Percentiles rank a stretch among this genome's conserved stretches.
These are phyloP conservation scores for Amphipoea lucens DNA, from an alignment of 2,888 invertebrate genomes.

Conservation along the genomic window DNA sequence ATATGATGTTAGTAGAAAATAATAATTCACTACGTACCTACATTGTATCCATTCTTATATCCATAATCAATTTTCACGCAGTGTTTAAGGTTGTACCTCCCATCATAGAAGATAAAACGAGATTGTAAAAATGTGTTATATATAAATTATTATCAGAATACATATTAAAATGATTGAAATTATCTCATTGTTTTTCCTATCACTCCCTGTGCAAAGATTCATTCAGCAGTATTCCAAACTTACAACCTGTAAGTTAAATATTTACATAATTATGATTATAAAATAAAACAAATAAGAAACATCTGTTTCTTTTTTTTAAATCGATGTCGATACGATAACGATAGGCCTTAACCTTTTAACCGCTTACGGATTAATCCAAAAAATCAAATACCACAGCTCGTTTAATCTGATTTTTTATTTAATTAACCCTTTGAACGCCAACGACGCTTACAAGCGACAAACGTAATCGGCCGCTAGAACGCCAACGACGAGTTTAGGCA, in stretches of 20 bases:
- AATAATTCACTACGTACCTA: constrained; percentile 33
- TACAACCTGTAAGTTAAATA: not conserved
- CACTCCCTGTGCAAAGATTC: not conserved
- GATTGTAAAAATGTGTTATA: constrained; percentile 84
- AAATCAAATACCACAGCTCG: no score
- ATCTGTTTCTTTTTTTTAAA: not conserved
- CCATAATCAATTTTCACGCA: constrained; percentile 32
- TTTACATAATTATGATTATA: not conserved
- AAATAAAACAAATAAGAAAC: not conserved
- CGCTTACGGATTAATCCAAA: no score
- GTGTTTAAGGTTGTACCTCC: constrained; percentile 40
- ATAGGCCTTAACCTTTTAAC: no score
- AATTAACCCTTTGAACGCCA: no score
- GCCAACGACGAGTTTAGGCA: no score
- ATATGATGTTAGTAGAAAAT: constrained; percentile 51
- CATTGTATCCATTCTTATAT: constrained; percentile 29
- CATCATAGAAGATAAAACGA: constrained; percentile 51
- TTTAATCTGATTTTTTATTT: no score
- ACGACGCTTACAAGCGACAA: no score
- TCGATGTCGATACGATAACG: no score
- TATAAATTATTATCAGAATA: constrained; percentile 87
- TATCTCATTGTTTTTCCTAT: constrained; percentile 53
- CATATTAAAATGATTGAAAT: constrained; percentile 79
- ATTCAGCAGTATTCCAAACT: not conserved
- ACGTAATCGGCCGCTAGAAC: no score